phyloP scores from a whole-genome alignment of 64 coral and sea anemone species.

The Porites lutea region DNA sequence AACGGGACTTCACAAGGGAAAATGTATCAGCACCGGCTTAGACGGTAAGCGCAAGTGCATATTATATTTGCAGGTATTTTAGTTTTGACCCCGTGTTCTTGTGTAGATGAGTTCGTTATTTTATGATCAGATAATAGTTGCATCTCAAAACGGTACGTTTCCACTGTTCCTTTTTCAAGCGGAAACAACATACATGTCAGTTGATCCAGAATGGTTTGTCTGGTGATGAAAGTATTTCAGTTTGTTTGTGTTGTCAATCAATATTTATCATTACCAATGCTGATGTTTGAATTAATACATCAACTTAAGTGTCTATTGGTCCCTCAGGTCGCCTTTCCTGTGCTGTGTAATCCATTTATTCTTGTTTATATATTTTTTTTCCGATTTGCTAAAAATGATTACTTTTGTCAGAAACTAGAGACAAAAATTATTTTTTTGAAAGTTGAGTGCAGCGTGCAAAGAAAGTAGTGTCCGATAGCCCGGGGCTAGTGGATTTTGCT shows the following conservation, averaged over 20 bases:
- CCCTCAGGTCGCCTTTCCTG: not conserved
- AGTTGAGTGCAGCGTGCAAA: no score
- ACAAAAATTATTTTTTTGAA: no score
- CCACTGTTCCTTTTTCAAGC: not conserved
- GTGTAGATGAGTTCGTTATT: not conserved
- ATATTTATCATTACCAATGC: conserved; percentile 2
- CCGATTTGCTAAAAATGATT: no score
- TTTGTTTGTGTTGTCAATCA: conserved; percentile 9
- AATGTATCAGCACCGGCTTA: conserved; percentile 27
- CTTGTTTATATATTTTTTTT: no score
- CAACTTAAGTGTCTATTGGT: no score
- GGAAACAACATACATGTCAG: not conserved
- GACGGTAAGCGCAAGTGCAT: conserved; percentile 21
- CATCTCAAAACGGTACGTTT: not conserved
- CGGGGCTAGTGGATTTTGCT: no score
- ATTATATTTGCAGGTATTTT: not conserved
- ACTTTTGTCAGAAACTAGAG: no score
- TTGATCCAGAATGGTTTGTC: conserved; percentile 5
- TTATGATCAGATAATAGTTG: not conserved
- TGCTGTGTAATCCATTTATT: no score
- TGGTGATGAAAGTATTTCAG: conserved; percentile 47
- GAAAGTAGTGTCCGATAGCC: no score
- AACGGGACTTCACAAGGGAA: not conserved
- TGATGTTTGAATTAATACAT: not conserved
- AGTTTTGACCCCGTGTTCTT: not conserved